Conservation (phyloP, 2,888 invertebrate species). For the Microctonus aethiopoides region DNA sequence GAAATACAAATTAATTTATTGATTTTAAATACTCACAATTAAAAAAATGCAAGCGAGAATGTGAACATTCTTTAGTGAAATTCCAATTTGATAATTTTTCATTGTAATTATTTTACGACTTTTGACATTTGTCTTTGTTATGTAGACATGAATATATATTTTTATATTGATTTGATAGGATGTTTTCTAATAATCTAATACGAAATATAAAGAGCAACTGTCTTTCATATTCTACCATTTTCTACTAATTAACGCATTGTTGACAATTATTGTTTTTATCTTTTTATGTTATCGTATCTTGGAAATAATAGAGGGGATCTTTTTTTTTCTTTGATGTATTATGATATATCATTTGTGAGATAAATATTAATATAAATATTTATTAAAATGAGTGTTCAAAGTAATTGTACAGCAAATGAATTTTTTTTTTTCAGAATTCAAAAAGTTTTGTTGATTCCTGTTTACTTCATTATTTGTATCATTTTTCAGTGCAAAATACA, state of each 20-base stretch:
- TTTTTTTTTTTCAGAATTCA: too few relatives aligned
- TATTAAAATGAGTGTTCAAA: too few relatives aligned
- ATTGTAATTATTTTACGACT: neutral
- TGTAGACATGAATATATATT: too few relatives aligned
- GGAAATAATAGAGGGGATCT: neutral
- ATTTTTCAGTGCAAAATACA: too few relatives aligned
- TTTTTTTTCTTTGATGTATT: too few relatives aligned
- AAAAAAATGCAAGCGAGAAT: neutral
- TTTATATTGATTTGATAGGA: too few relatives aligned
- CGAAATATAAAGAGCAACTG: neutral
- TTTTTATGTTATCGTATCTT: neutral
- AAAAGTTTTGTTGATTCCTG: too few relatives aligned
- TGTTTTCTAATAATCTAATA: too few relatives aligned
- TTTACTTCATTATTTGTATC: too few relatives aligned
- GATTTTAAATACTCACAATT: conserved; percentile 1
- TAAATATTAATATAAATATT: too few relatives aligned
- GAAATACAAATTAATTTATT: neutral
- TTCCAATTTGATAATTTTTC: neutral
- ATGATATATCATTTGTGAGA: too few relatives aligned
- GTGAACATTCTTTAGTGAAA: neutral
- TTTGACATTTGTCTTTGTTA: neutral
- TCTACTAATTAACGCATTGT: neutral
- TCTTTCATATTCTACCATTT: neutral
- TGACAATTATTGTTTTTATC: neutral
- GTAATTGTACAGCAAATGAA: too few relatives aligned